A percentile compares a stretch with the other conserved stretches of the same genome.
Evolutionary conservation across 2,113 vertebrate genomes (phyloP).

Genomic region (Chaenogobius annularis): DNA sequence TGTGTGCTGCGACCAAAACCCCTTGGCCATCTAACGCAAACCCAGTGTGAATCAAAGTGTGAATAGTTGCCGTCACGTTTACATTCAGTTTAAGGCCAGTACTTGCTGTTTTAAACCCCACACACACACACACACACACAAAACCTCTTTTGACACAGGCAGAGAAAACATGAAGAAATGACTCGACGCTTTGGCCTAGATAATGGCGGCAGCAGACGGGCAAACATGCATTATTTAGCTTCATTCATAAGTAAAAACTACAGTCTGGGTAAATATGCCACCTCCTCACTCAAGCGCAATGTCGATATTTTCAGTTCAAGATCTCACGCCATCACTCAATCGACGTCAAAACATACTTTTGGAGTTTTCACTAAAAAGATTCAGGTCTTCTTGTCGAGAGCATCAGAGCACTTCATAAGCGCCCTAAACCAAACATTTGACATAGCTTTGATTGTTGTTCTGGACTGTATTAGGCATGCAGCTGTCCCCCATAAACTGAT

Average conservation of each 20-base stretch:
- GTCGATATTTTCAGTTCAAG: neutral
- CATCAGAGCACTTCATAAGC: constrained; percentile 4
- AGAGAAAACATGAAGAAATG: neutral
- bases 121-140: neutral
- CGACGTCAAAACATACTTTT: neutral
- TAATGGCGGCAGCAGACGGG: neutral
- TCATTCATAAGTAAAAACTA: constrained; percentile 7
- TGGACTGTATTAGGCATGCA: constrained; percentile 24
- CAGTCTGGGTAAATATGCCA: constrained; percentile 6
- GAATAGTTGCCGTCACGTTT: neutral
- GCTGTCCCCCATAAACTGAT: constrained; percentile 35
- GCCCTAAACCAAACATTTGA: constrained; percentile 9
- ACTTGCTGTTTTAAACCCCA: neutral
- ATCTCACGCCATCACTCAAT: neutral
- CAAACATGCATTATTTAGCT: constrained; percentile 3
- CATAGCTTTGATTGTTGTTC: neutral
- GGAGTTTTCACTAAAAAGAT: neutral
- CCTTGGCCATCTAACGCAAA: neutral
- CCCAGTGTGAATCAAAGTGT: too few species aligned
- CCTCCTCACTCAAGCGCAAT: neutral
- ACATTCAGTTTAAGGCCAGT: neutral
- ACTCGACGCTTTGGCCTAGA: neutral
- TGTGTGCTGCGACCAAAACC: too few species aligned
- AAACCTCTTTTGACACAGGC: neutral
- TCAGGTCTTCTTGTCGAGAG: neutral